phyloP scores from a whole-genome alignment of 2,113 vertebrate genomes.

The Telmatochromis sp. region DNA sequence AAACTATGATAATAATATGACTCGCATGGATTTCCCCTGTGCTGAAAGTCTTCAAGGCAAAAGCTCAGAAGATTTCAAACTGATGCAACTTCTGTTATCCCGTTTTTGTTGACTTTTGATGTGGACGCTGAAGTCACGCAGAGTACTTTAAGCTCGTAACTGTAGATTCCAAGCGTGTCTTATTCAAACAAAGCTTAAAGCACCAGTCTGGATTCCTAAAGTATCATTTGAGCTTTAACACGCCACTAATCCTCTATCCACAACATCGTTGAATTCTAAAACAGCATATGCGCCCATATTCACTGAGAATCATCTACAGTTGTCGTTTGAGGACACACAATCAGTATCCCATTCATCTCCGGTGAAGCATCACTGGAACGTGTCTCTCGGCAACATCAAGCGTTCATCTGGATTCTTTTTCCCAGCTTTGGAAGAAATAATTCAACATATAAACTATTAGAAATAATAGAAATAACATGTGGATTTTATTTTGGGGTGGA shows the following conservation, averaged over 20 bases:
- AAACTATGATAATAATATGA: not conserved
- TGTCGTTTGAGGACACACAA: constrained; percentile 9
- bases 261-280: not conserved
- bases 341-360: constrained; percentile 3
- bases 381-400: not conserved
- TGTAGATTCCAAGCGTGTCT: not conserved
- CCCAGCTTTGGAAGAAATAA: constrained; percentile 8
- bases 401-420: constrained; percentile 22
- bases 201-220: not conserved
- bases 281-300: not conserved
- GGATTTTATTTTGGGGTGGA: constrained; percentile 27
- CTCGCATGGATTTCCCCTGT: not conserved
- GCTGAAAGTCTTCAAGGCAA: not conserved
- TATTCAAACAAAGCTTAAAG: not conserved
- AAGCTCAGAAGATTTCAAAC: not conserved
- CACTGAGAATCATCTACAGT: not conserved
- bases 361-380: constrained; percentile 18
- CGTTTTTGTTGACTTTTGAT: not conserved
- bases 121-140: not conserved
- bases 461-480: constrained; percentile 43
- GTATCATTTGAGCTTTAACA: not conserved
- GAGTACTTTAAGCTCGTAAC: not conserved
- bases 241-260: not conserved
- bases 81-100: not conserved
- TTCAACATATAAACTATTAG: constrained; percentile 11